These are phyloP conservation scores for Bolinopsis microptera DNA, from an alignment of 37 sponge, comb jelly and placozoan species.

Conservation along the genomic window DNA sequence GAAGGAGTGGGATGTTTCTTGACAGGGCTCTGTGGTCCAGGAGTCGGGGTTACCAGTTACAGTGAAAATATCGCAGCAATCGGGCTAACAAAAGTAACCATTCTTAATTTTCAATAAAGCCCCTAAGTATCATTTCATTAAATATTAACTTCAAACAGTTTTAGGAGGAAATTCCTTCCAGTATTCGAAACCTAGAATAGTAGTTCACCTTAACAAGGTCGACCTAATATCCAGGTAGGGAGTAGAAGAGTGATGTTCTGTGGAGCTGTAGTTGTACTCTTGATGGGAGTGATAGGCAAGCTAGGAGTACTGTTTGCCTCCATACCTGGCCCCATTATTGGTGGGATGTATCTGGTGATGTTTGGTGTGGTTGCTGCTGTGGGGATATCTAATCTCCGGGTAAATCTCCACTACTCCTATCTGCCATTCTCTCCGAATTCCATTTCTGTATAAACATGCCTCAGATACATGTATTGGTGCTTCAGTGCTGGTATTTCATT, in stretches of 20 bases:
- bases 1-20: slow-evolving; percentile 67
- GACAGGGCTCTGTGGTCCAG: slow-evolving; percentile 54
- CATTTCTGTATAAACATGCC: no score
- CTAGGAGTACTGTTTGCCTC: slow-evolving; percentile 53
- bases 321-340: slow-evolving; percentile 43
- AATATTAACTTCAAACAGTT: no score
- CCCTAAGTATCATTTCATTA: no score
- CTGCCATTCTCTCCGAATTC: no score
- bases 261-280: not conserved
- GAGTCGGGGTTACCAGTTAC: slow-evolving; percentile 63
- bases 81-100: slow-evolving; percentile 8
- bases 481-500: not conserved
- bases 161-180: no score
- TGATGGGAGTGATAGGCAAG: slow-evolving; percentile 35
- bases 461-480: not conserved
- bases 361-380: slow-evolving; percentile 62
- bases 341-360: slow-evolving; percentile 67
- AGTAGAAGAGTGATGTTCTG: slow-evolving; percentile 57
- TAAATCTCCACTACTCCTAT: no score
- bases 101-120: no score
- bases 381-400: slow-evolving; percentile 62
- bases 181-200: no score
- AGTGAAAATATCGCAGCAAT: slow-evolving; percentile 65
- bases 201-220: slow-evolving; percentile 63
- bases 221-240: not conserved